Evolutionary conservation across 2,888 invertebrate species (phyloP).

Genomic region (Isotomurus palustris): DNA sequence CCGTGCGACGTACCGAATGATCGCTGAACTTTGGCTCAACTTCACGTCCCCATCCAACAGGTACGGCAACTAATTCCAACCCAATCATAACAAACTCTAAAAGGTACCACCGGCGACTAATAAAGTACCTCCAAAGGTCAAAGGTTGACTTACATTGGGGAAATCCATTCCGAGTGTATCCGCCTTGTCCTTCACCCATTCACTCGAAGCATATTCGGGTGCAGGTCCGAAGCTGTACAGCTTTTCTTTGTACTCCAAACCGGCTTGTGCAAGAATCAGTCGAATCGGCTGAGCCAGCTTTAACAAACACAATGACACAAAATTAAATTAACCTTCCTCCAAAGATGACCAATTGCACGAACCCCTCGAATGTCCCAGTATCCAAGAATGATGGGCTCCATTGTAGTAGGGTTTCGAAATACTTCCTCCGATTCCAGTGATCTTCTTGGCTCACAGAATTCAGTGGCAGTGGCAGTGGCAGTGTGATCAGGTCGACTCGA

Average conservation of each 20-base stretch:
- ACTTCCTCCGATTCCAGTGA: too few relatives aligned
- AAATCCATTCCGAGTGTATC: constrained; percentile 49
- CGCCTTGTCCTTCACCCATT: constrained; percentile 50
- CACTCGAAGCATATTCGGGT: constrained; percentile 50
- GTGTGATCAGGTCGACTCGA: too few relatives aligned
- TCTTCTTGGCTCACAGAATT: too few relatives aligned
- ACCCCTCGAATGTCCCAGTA: constrained; percentile 49
- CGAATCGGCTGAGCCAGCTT: constrained; percentile 53
- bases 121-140: too few relatives aligned
- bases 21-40: constrained; percentile 52
- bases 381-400: constrained; percentile 43
- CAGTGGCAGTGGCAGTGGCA: too few relatives aligned
- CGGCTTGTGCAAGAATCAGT: constrained; percentile 51
- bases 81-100: too few relatives aligned
- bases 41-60: constrained; percentile 52
- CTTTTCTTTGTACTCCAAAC: constrained; percentile 52
- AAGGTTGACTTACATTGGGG: constrained; percentile 51
- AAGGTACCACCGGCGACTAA: too few relatives aligned
- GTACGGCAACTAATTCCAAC: constrained; percentile 53
- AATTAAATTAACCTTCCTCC: too few relatives aligned
- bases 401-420: too few relatives aligned
- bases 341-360: too few relatives aligned
- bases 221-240: constrained; percentile 51
- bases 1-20: constrained; percentile 51
- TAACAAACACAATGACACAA: constrained; percentile 30